Percentiles rank a stretch among this genome's conserved stretches.
Evolutionary conservation across 2,113 vertebrate genomes (phyloP).

Genomic region (Terrapene triunguis): DNA sequence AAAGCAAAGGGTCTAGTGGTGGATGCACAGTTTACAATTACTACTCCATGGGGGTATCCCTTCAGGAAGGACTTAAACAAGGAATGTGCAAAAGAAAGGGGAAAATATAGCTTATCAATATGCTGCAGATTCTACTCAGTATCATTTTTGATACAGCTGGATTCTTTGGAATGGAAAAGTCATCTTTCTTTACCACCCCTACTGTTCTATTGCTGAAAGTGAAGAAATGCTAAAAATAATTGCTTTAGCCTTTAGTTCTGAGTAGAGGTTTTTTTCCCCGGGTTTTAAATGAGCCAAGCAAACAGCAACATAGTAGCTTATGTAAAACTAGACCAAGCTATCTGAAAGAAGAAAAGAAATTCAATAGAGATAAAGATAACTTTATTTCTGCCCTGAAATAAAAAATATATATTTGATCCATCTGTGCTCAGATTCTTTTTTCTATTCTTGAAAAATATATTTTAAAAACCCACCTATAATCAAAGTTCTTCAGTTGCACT

Average conservation of each 20-base stretch:
- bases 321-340: constrained; percentile 26
- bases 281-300: constrained; percentile 31
- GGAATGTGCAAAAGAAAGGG: neutral
- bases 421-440: constrained; percentile 41
- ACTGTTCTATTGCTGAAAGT: neutral
- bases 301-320: constrained; percentile 35
- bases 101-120: neutral
- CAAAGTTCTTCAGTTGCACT: neutral
- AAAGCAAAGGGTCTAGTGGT: neutral
- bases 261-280: neutral
- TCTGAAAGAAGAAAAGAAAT: constrained; percentile 47
- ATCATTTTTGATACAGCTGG: neutral
- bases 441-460: constrained; percentile 34
- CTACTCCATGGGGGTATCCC: neutral
- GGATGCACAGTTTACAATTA: neutral
- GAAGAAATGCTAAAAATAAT: constrained; percentile 41
- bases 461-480: constrained; percentile 11
- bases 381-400: constrained; percentile 33
- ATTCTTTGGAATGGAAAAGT: constrained; percentile 15
- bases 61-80: neutral
- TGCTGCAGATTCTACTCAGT: neutral
- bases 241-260: constrained; percentile 52
- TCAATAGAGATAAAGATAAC: constrained; percentile 57
- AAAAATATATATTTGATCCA: constrained; percentile 55
- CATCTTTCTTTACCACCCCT: neutral